Base-by-base conservation (phyloP, 2,797 vertebrate species). In the Fistularia commersonii region DNA sequence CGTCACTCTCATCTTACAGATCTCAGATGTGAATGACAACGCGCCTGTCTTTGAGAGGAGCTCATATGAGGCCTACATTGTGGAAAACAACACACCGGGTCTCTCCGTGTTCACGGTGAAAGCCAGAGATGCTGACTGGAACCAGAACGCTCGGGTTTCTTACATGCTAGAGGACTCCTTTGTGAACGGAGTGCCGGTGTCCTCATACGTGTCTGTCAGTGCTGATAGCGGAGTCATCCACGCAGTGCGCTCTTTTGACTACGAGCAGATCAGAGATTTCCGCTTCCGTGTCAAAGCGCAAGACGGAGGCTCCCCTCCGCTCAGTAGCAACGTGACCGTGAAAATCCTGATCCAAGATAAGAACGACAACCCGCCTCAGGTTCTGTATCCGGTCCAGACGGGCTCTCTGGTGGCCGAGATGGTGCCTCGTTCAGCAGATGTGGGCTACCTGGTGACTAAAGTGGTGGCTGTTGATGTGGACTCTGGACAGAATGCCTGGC, bases 401-500 rank as follows among this genome's bases (percentile, higher is more conserved):
- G 73, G 74, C 0, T 80, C 77, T 60, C n/a, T 80, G 66, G 77
- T 90, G 6, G 85, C 87, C 64, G 90, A 92, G 33, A 85, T 91
- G 77, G 85, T 91, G 0, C 90, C 90, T 46, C 89, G 85, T 31
- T 86, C 87, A 2, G 84, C 90, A 69, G 90, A 91, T 38, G 72
- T 88, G 1, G 90, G 89, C 11, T 92, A 91, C 54, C 69, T 92
- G 57, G 90, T 81, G 39, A 91, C 89, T 10, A 92, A 91, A 62
- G 90, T 93, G 58, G 87, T 91, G 65, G 90, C 89, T 7, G 86
- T 90, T 42, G 83, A 72, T 76, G 79, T 80, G 67, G 91, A 92
- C 77, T 90, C 88, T 3, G 91, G 91, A 61, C 89, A 90, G 72
- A 92, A 92, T 43, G 86, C 89, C 59, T 91, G 87, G 88, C 86